A percentile compares a stretch with the other conserved stretches of the same genome.
phyloP scores from a whole-genome alignment of 2,113 vertebrate genomes.

The Phasianus colchicus region DNA sequence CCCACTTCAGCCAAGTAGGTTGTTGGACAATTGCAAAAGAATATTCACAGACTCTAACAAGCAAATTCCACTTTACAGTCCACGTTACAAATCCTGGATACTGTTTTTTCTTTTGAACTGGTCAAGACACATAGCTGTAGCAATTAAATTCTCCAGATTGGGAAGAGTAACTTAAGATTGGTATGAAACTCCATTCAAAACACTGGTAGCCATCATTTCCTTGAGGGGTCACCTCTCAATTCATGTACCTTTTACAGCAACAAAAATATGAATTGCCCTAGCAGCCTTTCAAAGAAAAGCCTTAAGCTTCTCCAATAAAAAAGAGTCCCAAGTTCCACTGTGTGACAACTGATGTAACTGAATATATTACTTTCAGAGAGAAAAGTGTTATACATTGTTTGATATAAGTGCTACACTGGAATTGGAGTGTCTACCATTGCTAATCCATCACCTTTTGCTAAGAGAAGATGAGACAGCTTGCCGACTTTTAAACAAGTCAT shows the following conservation, averaged over 20 bases:
- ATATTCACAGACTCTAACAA: background rate
- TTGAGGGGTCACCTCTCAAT: background rate
- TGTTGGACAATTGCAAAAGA: background rate
- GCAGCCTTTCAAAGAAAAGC: background rate
- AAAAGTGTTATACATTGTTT: background rate
- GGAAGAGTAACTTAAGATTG: background rate
- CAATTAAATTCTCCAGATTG: background rate
- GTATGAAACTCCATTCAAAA: background rate
- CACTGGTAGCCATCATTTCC: background rate
- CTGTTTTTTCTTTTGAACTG: background rate
- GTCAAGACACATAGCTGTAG: background rate
- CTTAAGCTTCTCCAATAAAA: background rate
- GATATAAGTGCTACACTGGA: background rate
- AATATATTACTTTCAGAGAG: background rate
- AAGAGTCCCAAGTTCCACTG: background rate
- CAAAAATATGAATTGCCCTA: background rate
- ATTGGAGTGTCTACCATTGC: background rate
- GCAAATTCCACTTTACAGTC: background rate
- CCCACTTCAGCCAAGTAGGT: background rate
- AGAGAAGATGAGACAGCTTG: background rate
- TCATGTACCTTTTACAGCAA: background rate
- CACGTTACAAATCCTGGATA: background rate
- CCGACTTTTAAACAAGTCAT: background rate
- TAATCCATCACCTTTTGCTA: background rate
- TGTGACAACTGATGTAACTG: background rate